Evolutionary conservation across 2,888 invertebrate species (phyloP).

Genomic region (Dicroscelio sp.): DNA sequence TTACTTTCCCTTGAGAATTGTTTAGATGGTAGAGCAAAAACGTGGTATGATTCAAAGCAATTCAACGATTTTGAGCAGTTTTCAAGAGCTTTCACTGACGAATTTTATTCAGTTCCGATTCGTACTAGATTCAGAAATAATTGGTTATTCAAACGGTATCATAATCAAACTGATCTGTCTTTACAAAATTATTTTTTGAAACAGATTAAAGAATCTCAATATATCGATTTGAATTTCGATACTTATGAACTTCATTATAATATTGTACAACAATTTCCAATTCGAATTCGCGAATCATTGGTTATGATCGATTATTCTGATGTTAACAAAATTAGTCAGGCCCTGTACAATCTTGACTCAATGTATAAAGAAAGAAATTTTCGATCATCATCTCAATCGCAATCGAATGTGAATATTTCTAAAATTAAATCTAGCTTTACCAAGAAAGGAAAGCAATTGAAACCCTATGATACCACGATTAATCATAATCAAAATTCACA

Average conservation of each 20-base stretch:
- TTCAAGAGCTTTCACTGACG: slow-evolving; percentile 25
- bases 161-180: background rate
- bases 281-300: slow-evolving; percentile 54
- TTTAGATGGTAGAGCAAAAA: slow-evolving; percentile 42
- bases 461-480: background rate
- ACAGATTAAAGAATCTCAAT: slow-evolving; percentile 58
- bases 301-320: slow-evolving; percentile 63
- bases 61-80: slow-evolving; percentile 40
- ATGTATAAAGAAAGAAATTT: slow-evolving; percentile 4
- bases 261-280: slow-evolving; percentile 73
- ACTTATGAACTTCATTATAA: slow-evolving; percentile 63
- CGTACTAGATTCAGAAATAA: slow-evolving; percentile 26
- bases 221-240: slow-evolving; percentile 37
- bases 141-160: slow-evolving; percentile 52
- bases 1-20: slow-evolving; percentile 31
- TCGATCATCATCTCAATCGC: background rate
- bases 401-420: slow-evolving; percentile 1
- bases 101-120: slow-evolving; percentile 61
- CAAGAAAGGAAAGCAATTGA: background rate
- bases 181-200: slow-evolving; percentile 61
- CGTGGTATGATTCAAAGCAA: slow-evolving; percentile 59
- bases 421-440: background rate
- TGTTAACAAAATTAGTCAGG: slow-evolving; percentile 51
- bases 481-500: background rate
- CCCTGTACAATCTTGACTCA: slow-evolving; percentile 62